A percentile compares a stretch with the other conserved stretches of the same genome.
phyloP scores from a whole-genome alignment of 2,888 invertebrate species.

The Mythimna albipuncta region DNA sequence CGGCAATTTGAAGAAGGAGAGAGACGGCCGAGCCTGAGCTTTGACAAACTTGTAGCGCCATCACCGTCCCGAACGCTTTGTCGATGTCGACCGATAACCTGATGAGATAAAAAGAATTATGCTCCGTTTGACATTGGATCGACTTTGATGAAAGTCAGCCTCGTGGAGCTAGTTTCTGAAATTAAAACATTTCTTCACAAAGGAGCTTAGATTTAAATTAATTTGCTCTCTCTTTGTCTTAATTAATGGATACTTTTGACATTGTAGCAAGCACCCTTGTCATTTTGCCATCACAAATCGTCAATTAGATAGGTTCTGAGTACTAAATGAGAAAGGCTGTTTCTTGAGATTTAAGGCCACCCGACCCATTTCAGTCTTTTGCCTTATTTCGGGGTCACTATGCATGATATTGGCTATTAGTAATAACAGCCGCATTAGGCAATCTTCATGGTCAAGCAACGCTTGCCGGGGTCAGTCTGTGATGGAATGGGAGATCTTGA shows the following conservation, averaged over 20 bases:
- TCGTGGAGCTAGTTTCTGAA: slow-evolving; percentile 30
- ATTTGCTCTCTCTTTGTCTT: slow-evolving; percentile 27
- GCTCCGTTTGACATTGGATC: slow-evolving; percentile 46
- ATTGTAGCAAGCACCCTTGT: slow-evolving; percentile 26
- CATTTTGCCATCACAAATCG: slow-evolving; percentile 22
- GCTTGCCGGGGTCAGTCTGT: too few species aligned
- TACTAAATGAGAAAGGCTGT: slow-evolving; percentile 3
- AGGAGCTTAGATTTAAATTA: slow-evolving; percentile 29
- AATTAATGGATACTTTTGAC: slow-evolving; percentile 38
- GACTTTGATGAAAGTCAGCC: slow-evolving; percentile 24
- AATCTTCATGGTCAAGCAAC: too few species aligned
- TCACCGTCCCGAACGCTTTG: slow-evolving; percentile 81
- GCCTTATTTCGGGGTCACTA: neutral
- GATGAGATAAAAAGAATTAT: slow-evolving; percentile 54
- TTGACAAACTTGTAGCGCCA: slow-evolving; percentile 82
- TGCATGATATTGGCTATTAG: neutral
- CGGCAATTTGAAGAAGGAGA: slow-evolving; percentile 72
- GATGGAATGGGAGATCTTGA: too few species aligned
- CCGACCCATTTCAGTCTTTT: neutral
- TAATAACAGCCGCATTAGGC: too few species aligned
- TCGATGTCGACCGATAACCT: slow-evolving; percentile 83
- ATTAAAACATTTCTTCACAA: slow-evolving; percentile 42
- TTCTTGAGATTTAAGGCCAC: neutral
- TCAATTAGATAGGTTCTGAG: slow-evolving; percentile 11
- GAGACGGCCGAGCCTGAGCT: slow-evolving; percentile 82